phyloP scores from a whole-genome alignment of 2,113 vertebrate genomes.

The Porphyrio hochstetteri region DNA sequence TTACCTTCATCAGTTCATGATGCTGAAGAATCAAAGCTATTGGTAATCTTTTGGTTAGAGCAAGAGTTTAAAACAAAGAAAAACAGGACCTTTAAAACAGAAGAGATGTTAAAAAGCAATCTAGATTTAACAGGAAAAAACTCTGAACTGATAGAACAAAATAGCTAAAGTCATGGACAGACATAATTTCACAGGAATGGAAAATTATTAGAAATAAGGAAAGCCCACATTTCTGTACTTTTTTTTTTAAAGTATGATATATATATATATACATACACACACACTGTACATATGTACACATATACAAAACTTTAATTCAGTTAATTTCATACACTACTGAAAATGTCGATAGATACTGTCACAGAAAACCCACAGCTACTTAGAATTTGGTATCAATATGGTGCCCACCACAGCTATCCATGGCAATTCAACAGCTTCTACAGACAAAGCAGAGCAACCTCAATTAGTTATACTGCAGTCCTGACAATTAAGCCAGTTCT shows the following conservation, averaged over 20 bases:
- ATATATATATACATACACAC: accelerated
- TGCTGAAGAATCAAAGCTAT: neutral
- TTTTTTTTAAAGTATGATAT: neutral
- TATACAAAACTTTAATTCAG: neutral
- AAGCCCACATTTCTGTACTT: neutral
- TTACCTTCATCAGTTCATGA: neutral
- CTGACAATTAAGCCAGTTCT: neutral
- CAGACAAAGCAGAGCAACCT: neutral
- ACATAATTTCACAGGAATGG: neutral
- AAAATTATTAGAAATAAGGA: neutral
- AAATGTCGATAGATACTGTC: neutral
- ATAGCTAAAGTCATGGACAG: neutral
- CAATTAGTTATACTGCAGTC: neutral
- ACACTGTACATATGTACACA: neutral
- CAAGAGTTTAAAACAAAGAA: neutral
- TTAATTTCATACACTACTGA: neutral
- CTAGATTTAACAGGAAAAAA: neutral
- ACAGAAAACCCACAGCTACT: neutral
- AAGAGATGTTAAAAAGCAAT: neutral
- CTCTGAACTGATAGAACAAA: neutral
- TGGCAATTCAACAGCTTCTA: neutral
- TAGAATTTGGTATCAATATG: neutral
- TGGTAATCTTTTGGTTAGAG: neutral
- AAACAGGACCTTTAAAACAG: neutral
- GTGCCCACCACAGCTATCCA: neutral